phyloP scores from a whole-genome alignment of 23 tunicate species.

The Trididemnum nubilum region DNA sequence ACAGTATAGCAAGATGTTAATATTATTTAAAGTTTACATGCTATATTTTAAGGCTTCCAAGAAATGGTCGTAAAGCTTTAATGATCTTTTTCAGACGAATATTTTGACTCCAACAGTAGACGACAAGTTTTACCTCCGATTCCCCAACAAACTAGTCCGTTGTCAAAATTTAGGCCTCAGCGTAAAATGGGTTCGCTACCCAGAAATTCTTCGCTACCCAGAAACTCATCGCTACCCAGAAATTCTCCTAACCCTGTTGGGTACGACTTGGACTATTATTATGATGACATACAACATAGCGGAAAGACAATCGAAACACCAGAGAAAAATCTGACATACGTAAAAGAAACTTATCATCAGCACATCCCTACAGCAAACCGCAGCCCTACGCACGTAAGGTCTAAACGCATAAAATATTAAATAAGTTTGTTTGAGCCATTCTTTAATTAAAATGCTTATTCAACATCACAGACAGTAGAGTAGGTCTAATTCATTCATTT shows the following conservation, averaged over 20 bases:
- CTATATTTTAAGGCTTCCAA: no score
- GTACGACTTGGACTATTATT: slow-evolving; percentile 14
- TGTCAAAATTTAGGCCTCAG: neutral
- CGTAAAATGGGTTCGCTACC: neutral
- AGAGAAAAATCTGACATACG: neutral
- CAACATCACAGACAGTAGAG: no score
- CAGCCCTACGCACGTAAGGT: slow-evolving; percentile 1
- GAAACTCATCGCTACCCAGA: no score
- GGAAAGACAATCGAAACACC: neutral
- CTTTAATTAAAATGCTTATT: no score
- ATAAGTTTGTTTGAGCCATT: no score
- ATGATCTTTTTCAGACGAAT: slow-evolving; percentile 19
- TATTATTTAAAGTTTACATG: neutral
- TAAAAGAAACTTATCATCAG: neutral
- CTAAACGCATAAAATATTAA: no score
- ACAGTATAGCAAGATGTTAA: neutral
- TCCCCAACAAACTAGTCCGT: neutral
- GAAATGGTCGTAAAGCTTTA: no score
- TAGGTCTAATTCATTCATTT: no score
- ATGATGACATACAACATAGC: slow-evolving; percentile 19
- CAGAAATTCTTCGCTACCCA: neutral
- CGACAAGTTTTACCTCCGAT: slow-evolving; percentile 25
- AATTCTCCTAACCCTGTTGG: neutral
- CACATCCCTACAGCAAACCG: neutral
- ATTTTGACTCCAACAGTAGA: neutral